These are phyloP conservation scores for Heteronetta atricapilla DNA, from an alignment of 2,113 vertebrate species.

Conservation along the genomic window DNA sequence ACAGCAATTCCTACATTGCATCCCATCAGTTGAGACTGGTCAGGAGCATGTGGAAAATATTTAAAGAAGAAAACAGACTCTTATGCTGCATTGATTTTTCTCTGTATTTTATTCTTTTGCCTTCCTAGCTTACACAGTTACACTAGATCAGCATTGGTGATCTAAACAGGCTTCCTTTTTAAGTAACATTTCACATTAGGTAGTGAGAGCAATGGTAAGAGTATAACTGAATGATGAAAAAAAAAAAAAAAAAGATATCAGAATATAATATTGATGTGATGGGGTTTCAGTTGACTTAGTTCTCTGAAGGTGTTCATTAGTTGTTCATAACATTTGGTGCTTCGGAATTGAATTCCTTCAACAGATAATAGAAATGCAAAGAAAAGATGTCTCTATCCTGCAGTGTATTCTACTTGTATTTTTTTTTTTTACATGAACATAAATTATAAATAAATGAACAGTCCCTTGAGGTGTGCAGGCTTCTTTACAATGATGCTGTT, in stretches of 20 bases:
- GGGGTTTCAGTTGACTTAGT: background rate
- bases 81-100: background rate
- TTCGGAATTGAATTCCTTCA: conserved; percentile 17
- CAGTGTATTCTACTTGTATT: background rate
- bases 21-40: background rate
- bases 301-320: conserved; percentile 2
- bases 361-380: background rate
- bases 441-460: background rate
- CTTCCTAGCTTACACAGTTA: background rate
- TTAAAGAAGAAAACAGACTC: background rate
- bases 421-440: background rate
- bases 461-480: background rate
- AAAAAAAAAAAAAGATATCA: background rate
- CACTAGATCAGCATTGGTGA: background rate
- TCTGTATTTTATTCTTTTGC: background rate
- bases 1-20: background rate
- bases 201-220: background rate
- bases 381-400: background rate
- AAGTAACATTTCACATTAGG: background rate
- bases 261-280: background rate
- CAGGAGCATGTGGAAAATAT: background rate
- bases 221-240: background rate
- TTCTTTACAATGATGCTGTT: background rate
- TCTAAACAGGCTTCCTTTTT: background rate
- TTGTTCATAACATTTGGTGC: background rate